Evolutionary conservation across 2,113 vertebrate genomes (phyloP).

Genomic region (Atherinomorus stipes): DNA sequence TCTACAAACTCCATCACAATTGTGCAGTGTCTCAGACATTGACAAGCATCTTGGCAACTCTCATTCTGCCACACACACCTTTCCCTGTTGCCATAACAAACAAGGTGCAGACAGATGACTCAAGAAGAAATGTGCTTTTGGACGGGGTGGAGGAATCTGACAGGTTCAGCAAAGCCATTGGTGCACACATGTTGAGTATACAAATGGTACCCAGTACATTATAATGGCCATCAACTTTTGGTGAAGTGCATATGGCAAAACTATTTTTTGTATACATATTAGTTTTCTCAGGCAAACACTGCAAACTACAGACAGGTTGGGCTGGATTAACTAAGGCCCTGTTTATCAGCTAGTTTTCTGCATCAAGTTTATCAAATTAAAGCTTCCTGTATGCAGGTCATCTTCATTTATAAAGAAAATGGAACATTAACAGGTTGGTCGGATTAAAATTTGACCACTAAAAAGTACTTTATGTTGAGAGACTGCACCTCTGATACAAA

Average conservation of each 20-base stretch:
- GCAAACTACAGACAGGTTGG: slow-evolving; percentile 10
- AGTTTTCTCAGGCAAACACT: slow-evolving; percentile 19
- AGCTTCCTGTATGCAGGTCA: too few species aligned
- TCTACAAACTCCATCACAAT: slow-evolving; percentile 1
- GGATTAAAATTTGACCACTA: too few species aligned
- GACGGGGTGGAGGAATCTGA: slow-evolving; percentile 34
- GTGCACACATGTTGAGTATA: background rate
- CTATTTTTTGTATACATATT: slow-evolving; percentile 19
- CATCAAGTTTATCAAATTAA: too few species aligned
- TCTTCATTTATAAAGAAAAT: too few species aligned
- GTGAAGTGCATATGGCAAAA: background rate
- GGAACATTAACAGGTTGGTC: too few species aligned
- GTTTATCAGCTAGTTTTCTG: background rate
- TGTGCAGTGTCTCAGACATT: slow-evolving; percentile 25
- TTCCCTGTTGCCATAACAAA: slow-evolving; percentile 65
- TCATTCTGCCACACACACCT: slow-evolving; percentile 11
- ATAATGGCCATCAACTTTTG: background rate
- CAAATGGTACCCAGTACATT: background rate
- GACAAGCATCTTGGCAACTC: slow-evolving; percentile 31
- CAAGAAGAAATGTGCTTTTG: slow-evolving; percentile 31
- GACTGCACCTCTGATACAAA: too few species aligned
- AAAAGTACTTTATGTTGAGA: too few species aligned
- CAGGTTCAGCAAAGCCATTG: slow-evolving; percentile 17
- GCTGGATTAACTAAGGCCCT: background rate
- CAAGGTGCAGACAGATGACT: slow-evolving; percentile 46